A percentile compares a stretch with the other conserved stretches of the same genome.
These are phyloP conservation scores for Chloroceryle aenea DNA, from an alignment of 2,113 vertebrate species.

Conservation along the genomic window DNA sequence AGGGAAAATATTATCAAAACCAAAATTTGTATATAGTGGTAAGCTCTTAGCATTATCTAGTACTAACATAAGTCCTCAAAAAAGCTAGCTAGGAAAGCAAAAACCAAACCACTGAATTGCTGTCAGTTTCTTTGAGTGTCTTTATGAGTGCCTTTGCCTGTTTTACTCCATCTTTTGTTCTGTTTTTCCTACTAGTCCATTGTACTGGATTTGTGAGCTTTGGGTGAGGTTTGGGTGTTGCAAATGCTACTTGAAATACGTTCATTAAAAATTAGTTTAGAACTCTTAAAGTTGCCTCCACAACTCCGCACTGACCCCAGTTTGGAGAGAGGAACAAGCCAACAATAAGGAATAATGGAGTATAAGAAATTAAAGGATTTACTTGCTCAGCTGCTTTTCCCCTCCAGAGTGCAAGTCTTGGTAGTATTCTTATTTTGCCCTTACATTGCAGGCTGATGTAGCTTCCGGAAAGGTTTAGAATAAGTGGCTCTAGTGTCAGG, in stretches of 20 bases:
- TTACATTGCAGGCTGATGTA: neutral
- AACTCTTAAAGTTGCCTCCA: neutral
- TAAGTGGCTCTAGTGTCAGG: neutral
- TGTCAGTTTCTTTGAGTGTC: neutral
- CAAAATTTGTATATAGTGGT: neutral
- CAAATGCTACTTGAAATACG: neutral
- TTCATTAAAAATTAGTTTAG: neutral
- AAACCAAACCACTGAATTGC: neutral
- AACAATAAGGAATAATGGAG: neutral
- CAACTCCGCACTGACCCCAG: neutral
- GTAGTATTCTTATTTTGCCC: neutral
- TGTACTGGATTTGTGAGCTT: neutral
- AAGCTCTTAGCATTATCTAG: neutral
- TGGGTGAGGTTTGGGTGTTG: neutral
- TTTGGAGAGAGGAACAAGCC: neutral
- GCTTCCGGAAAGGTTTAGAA: neutral
- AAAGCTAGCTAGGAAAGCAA: neutral
- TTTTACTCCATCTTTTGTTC: neutral
- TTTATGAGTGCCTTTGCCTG: neutral
- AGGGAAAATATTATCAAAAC: neutral
- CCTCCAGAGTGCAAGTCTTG: neutral
- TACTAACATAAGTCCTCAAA: neutral
- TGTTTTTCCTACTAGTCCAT: neutral
- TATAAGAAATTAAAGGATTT: neutral
- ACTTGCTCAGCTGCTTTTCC: neutral